Base-by-base conservation (phyloP, 2,888 invertebrate species). In the Chrysopilus asiliformis region DNA sequence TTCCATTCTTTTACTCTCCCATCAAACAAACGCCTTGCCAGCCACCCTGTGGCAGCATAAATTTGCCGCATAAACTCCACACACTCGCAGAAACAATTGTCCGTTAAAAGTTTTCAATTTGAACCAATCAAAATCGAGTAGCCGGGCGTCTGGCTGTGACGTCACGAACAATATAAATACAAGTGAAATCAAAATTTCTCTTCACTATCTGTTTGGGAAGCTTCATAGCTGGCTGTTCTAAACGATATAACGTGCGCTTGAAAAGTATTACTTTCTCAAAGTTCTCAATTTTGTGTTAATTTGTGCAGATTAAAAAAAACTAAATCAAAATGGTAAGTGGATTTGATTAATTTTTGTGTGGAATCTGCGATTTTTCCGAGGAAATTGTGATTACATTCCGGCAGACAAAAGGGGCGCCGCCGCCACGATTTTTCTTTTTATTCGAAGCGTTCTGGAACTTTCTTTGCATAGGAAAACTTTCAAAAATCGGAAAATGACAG, bases 151-250 rank as follows among this genome's bases (percentile, higher is more conserved):
- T 67, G 60, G 49, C 58, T 60, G 61, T 66, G 66, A 64, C 60
- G 59, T 57, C 59, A 58, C 55, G 48, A 49, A 44, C 32, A 30
- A 46, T 74, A 76, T 77, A 77, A 66, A 76, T 70, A 65, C 56
- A 49, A 53, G 57, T 51, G 55, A 53, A 62, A 60, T 58, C 56
- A 58, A 53, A 56, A 57, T 63, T 66, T 60, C 54, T 48, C 48
- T 49, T 65, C 66, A 70, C 65, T 65, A 67, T 68, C 70, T 71
- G 75, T 76, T 76, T 70, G 71, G 72, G 67, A 69, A 72, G 68
- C 74, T 71, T 67, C 76, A 72, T 76, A 65, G 67, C 74, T 68
- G 74, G 74, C 71, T 61, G 56, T 60, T 68, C 70, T 65, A 68
- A 70, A 71, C 69, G 68, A 48, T 44, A 34, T 40, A 42, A 40